Evolutionary conservation across 1,140 invertebrate genomes (phyloP), one percentile per base, ranked within the genome.

Genomic region (Drosophila subpulchrella): DNA sequence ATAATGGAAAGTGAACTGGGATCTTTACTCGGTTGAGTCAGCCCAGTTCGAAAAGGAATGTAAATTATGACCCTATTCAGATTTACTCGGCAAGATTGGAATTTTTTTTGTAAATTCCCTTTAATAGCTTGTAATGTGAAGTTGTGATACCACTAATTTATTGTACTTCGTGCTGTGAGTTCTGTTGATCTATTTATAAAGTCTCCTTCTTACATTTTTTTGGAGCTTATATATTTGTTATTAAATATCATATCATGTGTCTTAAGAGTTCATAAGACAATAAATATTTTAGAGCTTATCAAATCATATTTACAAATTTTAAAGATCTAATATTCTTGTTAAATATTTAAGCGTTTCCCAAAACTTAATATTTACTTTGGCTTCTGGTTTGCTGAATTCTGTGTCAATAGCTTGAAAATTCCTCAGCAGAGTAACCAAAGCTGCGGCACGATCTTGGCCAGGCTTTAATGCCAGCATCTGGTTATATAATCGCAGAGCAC

Each of bases 381-480:
- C 65, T 70, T 57, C 34, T 70, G 36, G 34, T 41, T 57, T 30
- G 55, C 32, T 42, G 38, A 50, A 57, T 72, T 71, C 68, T 72
- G 68, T 72, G 68, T 71, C 68, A 72, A 72, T 53, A 24, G 70
- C 68, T 72, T 50, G 50, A 32, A 30, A 72, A 72, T 72, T 71
- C 67, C 67, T 27, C 41, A 36, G 66, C 53, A 71, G 50, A 51
- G 32, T 41, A 50, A 38, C 34, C 48, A 51, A 76, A 58, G 55
- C 50, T 8, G 30, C 34, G 11, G 75, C 75, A 68, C 53, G 58
- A 72, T 72, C 42, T 72, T 58, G 54, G 56, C 67, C 20, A 79
- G 80, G 63, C 63, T 71, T 79, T 80, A 83, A 83, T 83, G 68
- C 68, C 81, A 79, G 80, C 60, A 84, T 75, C 72, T 72, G 56